A percentile compares a stretch with the other conserved stretches of the same genome.
Evolutionary conservation across 2,888 invertebrate genomes (phyloP).

Genomic region (Therioaphis trifolii): DNA sequence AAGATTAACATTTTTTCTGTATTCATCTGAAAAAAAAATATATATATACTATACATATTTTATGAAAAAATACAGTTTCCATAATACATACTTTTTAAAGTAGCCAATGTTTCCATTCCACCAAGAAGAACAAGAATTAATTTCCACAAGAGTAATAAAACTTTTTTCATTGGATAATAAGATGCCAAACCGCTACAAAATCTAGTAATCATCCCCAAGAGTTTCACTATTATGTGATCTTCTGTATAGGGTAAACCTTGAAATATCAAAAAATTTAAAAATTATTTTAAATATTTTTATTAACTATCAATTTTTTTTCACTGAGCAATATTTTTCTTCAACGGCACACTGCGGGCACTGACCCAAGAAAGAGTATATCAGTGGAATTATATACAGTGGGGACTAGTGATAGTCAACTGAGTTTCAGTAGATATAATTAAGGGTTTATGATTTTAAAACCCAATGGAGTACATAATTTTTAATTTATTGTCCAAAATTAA

Average conservation of each 20-base stretch:
- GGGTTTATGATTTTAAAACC: too few species aligned
- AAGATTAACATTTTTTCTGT: constrained; percentile 71
- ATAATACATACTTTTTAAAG: constrained; percentile 75
- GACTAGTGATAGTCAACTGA: too few species aligned
- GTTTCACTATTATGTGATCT: constrained; percentile 78
- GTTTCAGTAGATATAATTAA: too few species aligned
- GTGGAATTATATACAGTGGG: too few species aligned
- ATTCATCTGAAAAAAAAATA: constrained; percentile 50
- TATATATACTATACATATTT: too few species aligned
- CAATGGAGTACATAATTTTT: too few species aligned
- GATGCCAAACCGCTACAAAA: constrained; percentile 96
- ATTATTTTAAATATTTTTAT: too few species aligned
- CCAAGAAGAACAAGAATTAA: constrained; percentile 91
- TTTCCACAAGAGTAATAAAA: constrained; percentile 95
- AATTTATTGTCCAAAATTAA: too few species aligned
- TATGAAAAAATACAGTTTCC: constrained; percentile 5
- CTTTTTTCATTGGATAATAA: constrained; percentile 99
- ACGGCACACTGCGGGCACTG: too few species aligned
- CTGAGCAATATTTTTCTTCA: too few species aligned
- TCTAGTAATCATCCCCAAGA: constrained; percentile 94
- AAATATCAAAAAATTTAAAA: neutral
- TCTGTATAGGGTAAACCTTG: constrained; percentile 46
- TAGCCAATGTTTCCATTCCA: constrained; percentile 85
- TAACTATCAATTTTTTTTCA: too few species aligned
- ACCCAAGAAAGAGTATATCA: too few species aligned